Evolutionary conservation across 2,888 invertebrate genomes (phyloP).

Genomic region (Falcaria lacertinaria): DNA sequence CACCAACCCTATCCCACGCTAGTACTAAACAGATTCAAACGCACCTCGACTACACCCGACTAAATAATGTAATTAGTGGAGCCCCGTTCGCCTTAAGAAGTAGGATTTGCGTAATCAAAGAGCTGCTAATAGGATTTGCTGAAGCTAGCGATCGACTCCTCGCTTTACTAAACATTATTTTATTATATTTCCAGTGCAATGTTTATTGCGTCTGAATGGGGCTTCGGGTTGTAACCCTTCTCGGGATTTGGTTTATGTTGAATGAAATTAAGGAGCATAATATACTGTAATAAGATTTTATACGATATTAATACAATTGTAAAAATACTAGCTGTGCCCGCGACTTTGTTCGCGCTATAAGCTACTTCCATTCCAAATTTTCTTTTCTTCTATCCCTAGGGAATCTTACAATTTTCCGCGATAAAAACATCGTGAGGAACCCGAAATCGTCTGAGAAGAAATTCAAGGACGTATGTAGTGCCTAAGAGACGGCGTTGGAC

Average conservation of each 20-base stretch:
- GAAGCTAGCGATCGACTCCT: constrained; percentile 14
- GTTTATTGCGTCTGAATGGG: background rate
- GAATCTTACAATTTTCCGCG: too few relatives aligned
- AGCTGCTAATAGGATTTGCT: constrained; percentile 48
- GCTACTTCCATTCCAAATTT: too few relatives aligned
- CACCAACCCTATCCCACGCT: background rate
- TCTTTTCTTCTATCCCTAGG: too few relatives aligned
- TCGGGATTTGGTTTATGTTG: background rate
- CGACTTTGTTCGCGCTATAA: too few relatives aligned
- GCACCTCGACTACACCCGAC: constrained; percentile 21
- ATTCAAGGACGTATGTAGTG: too few relatives aligned
- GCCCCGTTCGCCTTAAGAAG: constrained; percentile 51
- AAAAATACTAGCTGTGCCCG: too few relatives aligned
- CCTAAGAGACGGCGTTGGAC: too few relatives aligned
- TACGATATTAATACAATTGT: too few relatives aligned
- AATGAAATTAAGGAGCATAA: background rate
- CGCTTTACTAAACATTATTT: constrained; percentile 15
- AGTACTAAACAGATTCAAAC: constrained; percentile 7
- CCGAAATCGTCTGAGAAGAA: too few relatives aligned
- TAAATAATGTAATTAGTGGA: constrained; percentile 56
- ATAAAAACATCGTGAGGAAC: too few relatives aligned
- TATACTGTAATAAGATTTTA: too few relatives aligned
- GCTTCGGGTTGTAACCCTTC: constrained; percentile 3
- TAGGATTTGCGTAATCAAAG: constrained; percentile 70
- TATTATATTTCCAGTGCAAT: constrained; percentile 1